Evolutionary conservation across 2,797 vertebrate species (phyloP).

Genomic region (Coracias cyanogaster): DNA sequence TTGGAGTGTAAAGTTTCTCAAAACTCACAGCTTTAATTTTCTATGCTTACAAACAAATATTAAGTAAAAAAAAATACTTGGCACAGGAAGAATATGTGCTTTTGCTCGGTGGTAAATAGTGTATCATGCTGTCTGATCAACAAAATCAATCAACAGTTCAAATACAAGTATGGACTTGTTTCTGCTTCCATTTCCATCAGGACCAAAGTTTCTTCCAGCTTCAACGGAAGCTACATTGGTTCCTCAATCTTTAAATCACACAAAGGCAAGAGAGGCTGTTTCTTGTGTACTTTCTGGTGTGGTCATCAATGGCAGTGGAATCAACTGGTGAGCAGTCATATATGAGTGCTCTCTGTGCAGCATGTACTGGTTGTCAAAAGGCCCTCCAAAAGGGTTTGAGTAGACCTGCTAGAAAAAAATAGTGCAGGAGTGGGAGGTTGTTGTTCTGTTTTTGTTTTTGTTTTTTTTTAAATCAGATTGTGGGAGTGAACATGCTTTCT

Average conservation of each 20-base stretch:
- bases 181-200: neutral
- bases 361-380: neutral
- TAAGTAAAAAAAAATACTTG: neutral
- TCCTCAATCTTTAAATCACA: neutral
- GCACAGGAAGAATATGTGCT: neutral
- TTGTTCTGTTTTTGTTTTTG: too few species aligned
- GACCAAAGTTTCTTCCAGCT: neutral
- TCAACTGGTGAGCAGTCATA: neutral
- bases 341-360: too few species aligned
- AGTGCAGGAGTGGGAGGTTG: neutral
- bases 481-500: neutral
- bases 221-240: accelerated
- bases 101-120: neutral
- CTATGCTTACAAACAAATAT: neutral
- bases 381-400: neutral
- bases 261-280: neutral
- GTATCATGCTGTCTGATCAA: neutral
- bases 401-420: neutral
- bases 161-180: neutral
- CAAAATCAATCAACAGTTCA: neutral
- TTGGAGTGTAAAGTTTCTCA: constrained; percentile 16
- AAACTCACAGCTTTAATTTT: neutral
- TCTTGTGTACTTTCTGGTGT: neutral
- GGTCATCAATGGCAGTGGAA: neutral
- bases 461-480: neutral